Conservation (phyloP, 2,888 invertebrate genomes). For the Archaeoteleia sp. region DNA sequence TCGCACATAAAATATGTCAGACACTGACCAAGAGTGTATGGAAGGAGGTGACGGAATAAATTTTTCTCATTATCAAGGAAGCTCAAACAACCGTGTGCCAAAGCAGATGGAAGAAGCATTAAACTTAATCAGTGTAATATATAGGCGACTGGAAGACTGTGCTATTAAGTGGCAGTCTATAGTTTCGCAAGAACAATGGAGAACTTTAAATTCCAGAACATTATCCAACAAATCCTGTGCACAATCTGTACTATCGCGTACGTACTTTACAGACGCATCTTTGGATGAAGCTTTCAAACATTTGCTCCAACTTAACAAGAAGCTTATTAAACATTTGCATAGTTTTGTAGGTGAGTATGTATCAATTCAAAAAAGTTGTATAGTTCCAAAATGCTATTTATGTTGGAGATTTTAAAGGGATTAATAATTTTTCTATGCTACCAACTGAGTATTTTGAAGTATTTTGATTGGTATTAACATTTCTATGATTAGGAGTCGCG, state of each 20-base stretch:
- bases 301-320: conserved; percentile 58
- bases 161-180: conserved; percentile 63
- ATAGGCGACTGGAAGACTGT: conserved; percentile 63
- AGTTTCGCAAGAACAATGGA: conserved; percentile 66
- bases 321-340: conserved; percentile 61
- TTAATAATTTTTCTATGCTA: no score
- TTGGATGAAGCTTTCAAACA: conserved; percentile 64
- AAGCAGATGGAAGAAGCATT: conserved; percentile 60
- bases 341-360: conserved; percentile 61
- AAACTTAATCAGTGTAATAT: conserved; percentile 59
- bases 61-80: background rate
- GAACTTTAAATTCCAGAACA: conserved; percentile 57
- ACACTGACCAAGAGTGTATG: conserved; percentile 5
- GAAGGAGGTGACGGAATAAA: conserved; percentile 11
- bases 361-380: conserved; percentile 1
- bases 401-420: conserved; percentile 3
- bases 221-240: conserved; percentile 54
- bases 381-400: background rate
- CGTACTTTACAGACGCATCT: conserved; percentile 63
- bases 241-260: conserved; percentile 61
- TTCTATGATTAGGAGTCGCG: no score
- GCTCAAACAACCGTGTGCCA: conserved; percentile 24
- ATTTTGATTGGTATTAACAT: no score
- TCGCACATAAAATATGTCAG: conserved; percentile 21
- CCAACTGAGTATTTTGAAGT: no score